These are phyloP conservation scores for Steinernema feltiae DNA, from an alignment of 1,140 invertebrate species.

Conservation along the genomic window DNA sequence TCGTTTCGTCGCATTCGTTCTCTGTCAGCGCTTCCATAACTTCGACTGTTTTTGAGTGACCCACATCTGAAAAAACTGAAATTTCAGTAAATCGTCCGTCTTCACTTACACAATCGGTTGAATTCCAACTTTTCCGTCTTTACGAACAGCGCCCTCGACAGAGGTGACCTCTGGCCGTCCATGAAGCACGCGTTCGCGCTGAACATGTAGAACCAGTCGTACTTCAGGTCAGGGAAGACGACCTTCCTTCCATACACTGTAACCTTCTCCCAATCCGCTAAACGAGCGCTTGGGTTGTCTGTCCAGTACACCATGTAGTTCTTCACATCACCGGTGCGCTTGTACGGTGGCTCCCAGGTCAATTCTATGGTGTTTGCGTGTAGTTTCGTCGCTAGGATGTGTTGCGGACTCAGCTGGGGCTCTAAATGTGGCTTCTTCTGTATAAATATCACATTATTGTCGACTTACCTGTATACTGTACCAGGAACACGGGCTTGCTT, in stretches of 20 bases:
- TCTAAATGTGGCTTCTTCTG: slow-evolving; percentile 33
- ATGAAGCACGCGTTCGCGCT: slow-evolving; percentile 54
- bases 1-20: slow-evolving; percentile 43
- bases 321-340: slow-evolving; percentile 51
- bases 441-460: neutral
- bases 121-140: slow-evolving; percentile 58
- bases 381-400: slow-evolving; percentile 54
- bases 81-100: neutral
- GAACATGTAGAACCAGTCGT: slow-evolving; percentile 57
- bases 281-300: slow-evolving; percentile 48
- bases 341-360: slow-evolving; percentile 56
- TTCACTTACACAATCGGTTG: slow-evolving; percentile 48
- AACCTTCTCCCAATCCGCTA: slow-evolving; percentile 55
- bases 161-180: slow-evolving; percentile 54
- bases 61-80: slow-evolving; percentile 44
- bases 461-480: slow-evolving; percentile 52
- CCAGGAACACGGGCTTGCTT: slow-evolving; percentile 52
- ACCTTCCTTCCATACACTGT: slow-evolving; percentile 49
- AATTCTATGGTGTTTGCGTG: slow-evolving; percentile 54
- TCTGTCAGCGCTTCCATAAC: slow-evolving; percentile 53
- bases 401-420: slow-evolving; percentile 55
- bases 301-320: slow-evolving; percentile 57
- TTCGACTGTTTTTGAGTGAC: slow-evolving; percentile 55
- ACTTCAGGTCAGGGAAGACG: slow-evolving; percentile 56
- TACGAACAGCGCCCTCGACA: slow-evolving; percentile 53